These are phyloP conservation scores for Nomia melanderi DNA, from an alignment of 1,140 invertebrate species.

Conservation along the genomic window DNA sequence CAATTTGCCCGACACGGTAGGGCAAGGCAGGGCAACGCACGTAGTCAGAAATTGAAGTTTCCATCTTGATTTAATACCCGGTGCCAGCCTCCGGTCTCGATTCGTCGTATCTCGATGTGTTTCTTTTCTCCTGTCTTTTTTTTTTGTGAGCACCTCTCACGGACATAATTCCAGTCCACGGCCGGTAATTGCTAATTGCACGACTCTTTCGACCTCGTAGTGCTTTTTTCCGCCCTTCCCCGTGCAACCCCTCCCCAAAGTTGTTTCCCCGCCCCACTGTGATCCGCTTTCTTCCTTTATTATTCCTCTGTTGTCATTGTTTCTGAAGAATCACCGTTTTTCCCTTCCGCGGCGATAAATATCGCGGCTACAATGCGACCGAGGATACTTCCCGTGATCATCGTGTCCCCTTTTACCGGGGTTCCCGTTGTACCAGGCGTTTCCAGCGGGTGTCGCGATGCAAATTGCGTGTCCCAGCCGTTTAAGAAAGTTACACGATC, in stretches of 20 bases:
- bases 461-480: not conserved
- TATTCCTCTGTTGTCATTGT: conserved; percentile 22
- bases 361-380: not conserved
- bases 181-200: conserved; percentile 48
- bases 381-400: conserved; percentile 6
- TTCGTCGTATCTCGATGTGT: conserved; percentile 8
- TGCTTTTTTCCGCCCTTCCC: too few species aligned
- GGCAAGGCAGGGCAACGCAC: not conserved
- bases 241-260: too few species aligned
- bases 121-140: too few species aligned
- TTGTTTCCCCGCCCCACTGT: not conserved
- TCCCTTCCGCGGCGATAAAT: conserved; percentile 22
- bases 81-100: not conserved
- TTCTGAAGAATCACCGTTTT: not conserved
- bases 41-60: not conserved
- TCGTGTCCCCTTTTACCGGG: not conserved
- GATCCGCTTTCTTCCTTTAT: conserved; percentile 10
- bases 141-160: too few species aligned
- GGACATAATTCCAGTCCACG: conserved; percentile 34
- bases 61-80: conserved; percentile 6
- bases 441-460: not conserved
- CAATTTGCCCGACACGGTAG: conserved; percentile 4
- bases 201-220: conserved; percentile 31
- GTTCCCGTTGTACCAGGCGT: not conserved
- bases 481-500: not conserved